Base-by-base conservation (phyloP, 1,140 invertebrate species). In the Hyphantria cunea region DNA sequence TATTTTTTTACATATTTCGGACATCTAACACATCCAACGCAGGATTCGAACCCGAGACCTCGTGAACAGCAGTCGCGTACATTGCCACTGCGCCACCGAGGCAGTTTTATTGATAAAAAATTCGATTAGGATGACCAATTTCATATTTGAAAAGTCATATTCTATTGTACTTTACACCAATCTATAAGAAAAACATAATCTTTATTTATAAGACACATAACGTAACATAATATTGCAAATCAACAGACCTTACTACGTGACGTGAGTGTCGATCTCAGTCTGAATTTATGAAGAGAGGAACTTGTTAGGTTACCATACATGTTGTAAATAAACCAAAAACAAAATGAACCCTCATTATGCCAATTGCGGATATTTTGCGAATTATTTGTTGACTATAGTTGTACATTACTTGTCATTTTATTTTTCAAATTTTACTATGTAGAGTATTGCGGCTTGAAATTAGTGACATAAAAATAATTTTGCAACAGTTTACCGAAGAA, bases 161-260 rank as follows among this genome's bases (percentile, higher is more conserved):
- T 52, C 37, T 39, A 52, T 11, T 10, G 11, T 47, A n/a, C n/a
- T n/a, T n/a, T n/a, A n/a, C n/a, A n/a, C n/a, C n/a, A 12, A 13
- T 47, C 54, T 47, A 47, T 14, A 9, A 34, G 31, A 48, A 37
- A 56, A 56, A 33, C 42, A 44, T 56, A 32, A 48, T 12, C 42
- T 56, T 34, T 47, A 55, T 55, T 14, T 45, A 14, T 44, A 12
- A 33, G 41, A 17, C 17, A 48, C 11, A 47, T 9, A 55, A 44
- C 44, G n/a, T 11, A 11, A 56, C 44, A 56, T 37, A 56, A 56
- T 56, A 47, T 42, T 13, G 31, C 32, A 56, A 56, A 56, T 56
- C 54, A 56, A 47, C 54, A 56, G 44, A 6, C 44, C 54, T 47
- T 17, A 31, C 12, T 10, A 55, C 53, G 53, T 55, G 53, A 55